Conservation (phyloP, 53 echinoderm and acorn worm species). For the Holothuria scabra region DNA sequence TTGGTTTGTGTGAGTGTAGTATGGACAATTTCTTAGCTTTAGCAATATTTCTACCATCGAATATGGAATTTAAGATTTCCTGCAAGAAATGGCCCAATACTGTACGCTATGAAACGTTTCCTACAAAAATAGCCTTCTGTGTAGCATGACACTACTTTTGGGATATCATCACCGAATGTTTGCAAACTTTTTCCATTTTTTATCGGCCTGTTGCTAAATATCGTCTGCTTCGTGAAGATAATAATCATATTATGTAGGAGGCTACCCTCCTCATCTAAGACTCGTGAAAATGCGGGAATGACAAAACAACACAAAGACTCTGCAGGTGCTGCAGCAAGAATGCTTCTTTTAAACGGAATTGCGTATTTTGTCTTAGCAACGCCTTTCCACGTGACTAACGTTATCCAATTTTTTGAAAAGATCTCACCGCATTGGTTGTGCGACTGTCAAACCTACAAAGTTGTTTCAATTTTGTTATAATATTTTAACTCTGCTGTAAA, state of each 20-base stretch:
- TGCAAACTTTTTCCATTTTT: slow-evolving; percentile 9
- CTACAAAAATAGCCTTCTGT: background rate
- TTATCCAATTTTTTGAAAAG: background rate
- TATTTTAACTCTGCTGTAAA: slow-evolving; percentile 6
- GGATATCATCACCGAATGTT: background rate
- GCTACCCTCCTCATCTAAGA: background rate
- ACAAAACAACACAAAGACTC: background rate
- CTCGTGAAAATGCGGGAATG: background rate
- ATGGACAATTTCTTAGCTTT: background rate
- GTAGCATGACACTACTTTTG: background rate
- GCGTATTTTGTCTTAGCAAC: slow-evolving; percentile 3
- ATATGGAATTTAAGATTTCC: background rate
- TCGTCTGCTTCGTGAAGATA: background rate
- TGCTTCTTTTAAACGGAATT: slow-evolving; percentile 7
- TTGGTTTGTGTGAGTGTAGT: background rate
- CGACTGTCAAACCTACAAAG: background rate
- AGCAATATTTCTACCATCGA: background rate
- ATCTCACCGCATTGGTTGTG: background rate
- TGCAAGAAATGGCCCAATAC: background rate
- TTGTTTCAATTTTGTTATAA: background rate
- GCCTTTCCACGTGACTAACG: background rate
- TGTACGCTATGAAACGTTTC: background rate
- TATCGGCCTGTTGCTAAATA: background rate
- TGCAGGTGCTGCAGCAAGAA: slow-evolving; percentile 2
- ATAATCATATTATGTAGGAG: background rate